A percentile compares a stretch with the other conserved stretches of the same genome.
These are phyloP conservation scores for Ptycholaimellus sp. DNA, from an alignment of 2,888 invertebrate species.

Conservation along the genomic window DNA sequence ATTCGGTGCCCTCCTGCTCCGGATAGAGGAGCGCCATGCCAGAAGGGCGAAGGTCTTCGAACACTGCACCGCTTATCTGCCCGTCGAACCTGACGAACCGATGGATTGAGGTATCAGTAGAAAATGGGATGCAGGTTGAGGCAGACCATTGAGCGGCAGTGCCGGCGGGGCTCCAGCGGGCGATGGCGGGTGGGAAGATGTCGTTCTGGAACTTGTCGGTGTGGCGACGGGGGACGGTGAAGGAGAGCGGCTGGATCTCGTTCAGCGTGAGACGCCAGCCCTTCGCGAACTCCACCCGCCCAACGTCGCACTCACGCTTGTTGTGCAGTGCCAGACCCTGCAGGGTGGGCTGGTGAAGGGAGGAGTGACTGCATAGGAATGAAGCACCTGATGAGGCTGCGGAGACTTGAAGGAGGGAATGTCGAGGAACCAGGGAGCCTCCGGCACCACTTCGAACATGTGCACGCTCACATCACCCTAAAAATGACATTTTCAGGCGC, in stretches of 20 bases:
- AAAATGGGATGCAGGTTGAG: too few relatives aligned
- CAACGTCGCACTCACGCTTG: conserved; percentile 51
- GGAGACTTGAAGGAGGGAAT: conserved; percentile 50
- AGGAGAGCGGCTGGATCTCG: conserved; percentile 68
- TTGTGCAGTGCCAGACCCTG: conserved; percentile 57
- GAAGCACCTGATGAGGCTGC: conserved; percentile 13
- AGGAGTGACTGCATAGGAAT: too few relatives aligned
- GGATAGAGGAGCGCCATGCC: too few relatives aligned
- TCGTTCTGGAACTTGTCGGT: conserved; percentile 90
- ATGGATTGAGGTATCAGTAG: too few relatives aligned
- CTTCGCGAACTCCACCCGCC: conserved; percentile 64
- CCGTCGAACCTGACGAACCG: too few relatives aligned
- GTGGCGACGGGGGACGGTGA: conserved; percentile 81
- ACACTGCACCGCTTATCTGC: too few relatives aligned
- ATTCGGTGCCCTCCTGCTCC: too few relatives aligned
- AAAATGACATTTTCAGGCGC: conserved; percentile 12
- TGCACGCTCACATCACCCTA: conserved; percentile 79
- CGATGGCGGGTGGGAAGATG: conserved; percentile 68
- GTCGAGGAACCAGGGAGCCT: conserved; percentile 60
- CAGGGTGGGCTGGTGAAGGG: too few relatives aligned
- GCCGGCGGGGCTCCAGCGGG: conserved; percentile 57
- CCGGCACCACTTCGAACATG: conserved; percentile 67
- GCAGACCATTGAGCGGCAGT: conserved; percentile 46
- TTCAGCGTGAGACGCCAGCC: conserved; percentile 75
- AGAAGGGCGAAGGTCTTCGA: too few relatives aligned